Evolutionary conservation across 2,888 invertebrate genomes (phyloP), one percentile per base, ranked within the genome.

Genomic region (Drosophila robusta): DNA sequence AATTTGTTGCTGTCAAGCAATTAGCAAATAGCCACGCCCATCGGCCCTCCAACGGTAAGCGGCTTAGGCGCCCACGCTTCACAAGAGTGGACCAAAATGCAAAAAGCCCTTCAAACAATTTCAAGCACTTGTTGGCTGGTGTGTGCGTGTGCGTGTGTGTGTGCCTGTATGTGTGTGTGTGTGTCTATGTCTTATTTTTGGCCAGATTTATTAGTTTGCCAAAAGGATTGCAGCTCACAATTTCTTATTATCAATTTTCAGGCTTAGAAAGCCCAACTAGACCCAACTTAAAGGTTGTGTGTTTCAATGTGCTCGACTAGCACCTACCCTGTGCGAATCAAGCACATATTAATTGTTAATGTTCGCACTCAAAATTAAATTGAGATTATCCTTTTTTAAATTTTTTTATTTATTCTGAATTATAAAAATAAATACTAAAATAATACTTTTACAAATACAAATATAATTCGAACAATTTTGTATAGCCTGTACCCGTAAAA

Each of bases 1-100:
- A 76, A 57, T 80, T 80, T 45, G 72, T 54, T 72, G 58, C 70
- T 62, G 60, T 75, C 78, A 65, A 78, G 78, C 82, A 78, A 78
- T 78, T 78, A 78, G 78, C 60, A 64, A 75, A 78, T 78, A 63
- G 64, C 61, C 75, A 78, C 60, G 56, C 58, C 54, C 75, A 46
- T 22, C 47, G 32, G 42, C 29, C 41, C 38, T 12, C 29, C 29
- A 45, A 46, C 65, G 66, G 60, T 79, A 80, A 80, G 80, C 86
- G 54, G 86, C 80, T 80, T 80, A 79, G 12, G 34, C 34, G 60
- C 63, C 51, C 47, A 22, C 46, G 62, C 56, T 39, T 29, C 58
- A 76, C 45, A 63, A 58, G 66, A 55, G 58, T 54, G 32, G 26
- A 58, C 49, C 66, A 24, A 45, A 52, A 44, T 11, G 5, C 34